These are phyloP conservation scores for Heptascelio sp. DNA, from an alignment of 2,888 invertebrate genomes.

Conservation along the genomic window DNA sequence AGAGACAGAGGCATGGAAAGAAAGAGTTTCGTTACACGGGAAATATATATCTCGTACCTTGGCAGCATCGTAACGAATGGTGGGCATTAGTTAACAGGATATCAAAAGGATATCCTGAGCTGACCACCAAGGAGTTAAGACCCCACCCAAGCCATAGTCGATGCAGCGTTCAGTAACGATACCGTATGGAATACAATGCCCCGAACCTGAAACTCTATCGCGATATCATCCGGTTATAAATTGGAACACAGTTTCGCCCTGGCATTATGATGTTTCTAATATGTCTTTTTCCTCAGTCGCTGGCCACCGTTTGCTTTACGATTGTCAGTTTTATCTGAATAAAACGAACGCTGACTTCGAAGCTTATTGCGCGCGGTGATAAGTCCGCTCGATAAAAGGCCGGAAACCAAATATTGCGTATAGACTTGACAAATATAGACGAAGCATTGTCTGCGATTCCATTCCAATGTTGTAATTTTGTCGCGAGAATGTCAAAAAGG, in stretches of 20 bases:
- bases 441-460: slow-evolving; percentile 22
- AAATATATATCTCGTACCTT: slow-evolving; percentile 78
- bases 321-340: slow-evolving; percentile 67
- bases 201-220: slow-evolving; percentile 84
- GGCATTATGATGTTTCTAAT: slow-evolving; percentile 85
- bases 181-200: slow-evolving; percentile 82
- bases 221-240: slow-evolving; percentile 84
- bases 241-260: slow-evolving; percentile 84
- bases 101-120: slow-evolving; percentile 84
- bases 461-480: not conserved
- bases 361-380: slow-evolving; percentile 63
- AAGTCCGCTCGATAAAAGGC: slow-evolving; percentile 62
- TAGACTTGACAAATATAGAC: slow-evolving; percentile 21
- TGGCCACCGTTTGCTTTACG: slow-evolving; percentile 67
- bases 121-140: slow-evolving; percentile 83
- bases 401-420: slow-evolving; percentile 47
- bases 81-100: slow-evolving; percentile 84
- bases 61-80: slow-evolving; percentile 82
- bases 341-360: slow-evolving; percentile 54
- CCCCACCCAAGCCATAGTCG: slow-evolving; percentile 82
- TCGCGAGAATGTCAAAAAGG: no score
- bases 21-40: slow-evolving; percentile 78
- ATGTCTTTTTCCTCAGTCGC: slow-evolving; percentile 82
- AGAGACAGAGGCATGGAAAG: slow-evolving; percentile 55
- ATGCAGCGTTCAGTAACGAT: slow-evolving; percentile 79